phyloP scores from a whole-genome alignment of 2,113 vertebrate species.

The Nesogale talazaci region DNA sequence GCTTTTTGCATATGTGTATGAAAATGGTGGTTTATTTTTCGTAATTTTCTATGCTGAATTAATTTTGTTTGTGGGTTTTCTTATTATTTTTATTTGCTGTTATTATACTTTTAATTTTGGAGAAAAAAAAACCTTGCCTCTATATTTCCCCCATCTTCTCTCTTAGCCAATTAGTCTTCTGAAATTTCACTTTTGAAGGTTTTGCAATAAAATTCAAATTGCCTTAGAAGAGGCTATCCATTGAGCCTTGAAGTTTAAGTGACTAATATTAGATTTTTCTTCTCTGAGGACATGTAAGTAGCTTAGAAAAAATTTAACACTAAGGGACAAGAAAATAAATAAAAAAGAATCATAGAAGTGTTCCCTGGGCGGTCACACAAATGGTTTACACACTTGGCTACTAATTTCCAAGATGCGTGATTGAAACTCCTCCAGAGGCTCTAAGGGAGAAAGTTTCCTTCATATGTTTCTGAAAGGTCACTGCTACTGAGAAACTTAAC shows the following conservation, averaged over 20 bases:
- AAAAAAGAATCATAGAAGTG: not conserved
- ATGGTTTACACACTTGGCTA: not conserved
- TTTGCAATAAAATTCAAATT: constrained; percentile 62
- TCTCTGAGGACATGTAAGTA: not conserved
- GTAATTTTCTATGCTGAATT: too few relatives aligned
- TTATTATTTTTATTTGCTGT: too few relatives aligned
- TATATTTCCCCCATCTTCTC: not conserved
- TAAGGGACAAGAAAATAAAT: not conserved
- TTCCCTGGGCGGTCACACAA: not conserved
- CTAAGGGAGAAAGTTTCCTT: not conserved
- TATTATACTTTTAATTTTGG: too few relatives aligned
- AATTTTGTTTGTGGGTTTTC: too few relatives aligned
- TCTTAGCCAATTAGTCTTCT: not conserved
- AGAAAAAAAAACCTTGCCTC: too few relatives aligned
- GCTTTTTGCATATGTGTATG: too few relatives aligned
- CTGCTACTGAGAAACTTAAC: not conserved
- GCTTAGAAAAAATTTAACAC: not conserved
- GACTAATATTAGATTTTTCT: not conserved
- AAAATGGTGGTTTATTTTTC: too few relatives aligned
- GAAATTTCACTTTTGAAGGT: constrained; percentile 11
- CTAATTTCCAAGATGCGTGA: not conserved
- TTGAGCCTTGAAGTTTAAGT: constrained; percentile 62
- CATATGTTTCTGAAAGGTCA: not conserved
- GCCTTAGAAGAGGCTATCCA: constrained; percentile 15
- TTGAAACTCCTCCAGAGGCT: not conserved